Evolutionary conservation across 2,113 vertebrate species (phyloP).

Genomic region (Boulengeromyrus knoepffleri): DNA sequence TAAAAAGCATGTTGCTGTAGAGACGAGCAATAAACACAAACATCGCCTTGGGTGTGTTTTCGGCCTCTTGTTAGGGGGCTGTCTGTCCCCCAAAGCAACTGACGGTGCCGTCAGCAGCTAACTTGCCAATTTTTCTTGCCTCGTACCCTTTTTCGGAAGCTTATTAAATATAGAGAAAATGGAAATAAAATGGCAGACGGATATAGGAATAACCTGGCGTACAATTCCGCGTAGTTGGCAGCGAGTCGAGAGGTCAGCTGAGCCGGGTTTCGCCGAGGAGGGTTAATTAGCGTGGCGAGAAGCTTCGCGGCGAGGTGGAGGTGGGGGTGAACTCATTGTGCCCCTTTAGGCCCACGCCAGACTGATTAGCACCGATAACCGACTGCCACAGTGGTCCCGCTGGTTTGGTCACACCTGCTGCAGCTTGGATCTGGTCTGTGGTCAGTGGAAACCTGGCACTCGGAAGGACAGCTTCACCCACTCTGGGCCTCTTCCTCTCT

Average conservation of each 20-base stretch:
- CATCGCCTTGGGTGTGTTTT: not conserved
- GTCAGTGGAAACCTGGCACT: not conserved
- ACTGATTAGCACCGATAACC: constrained; percentile 3
- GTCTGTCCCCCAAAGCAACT: not conserved
- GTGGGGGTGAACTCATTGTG: not conserved
- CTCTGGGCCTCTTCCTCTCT: not conserved
- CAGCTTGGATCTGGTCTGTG: not conserved
- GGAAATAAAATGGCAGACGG: not conserved
- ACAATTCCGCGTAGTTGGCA: not conserved
- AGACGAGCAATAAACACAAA: no score
- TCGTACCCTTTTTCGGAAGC: not conserved
- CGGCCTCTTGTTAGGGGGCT: not conserved
- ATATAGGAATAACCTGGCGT: not conserved
- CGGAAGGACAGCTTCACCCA: not conserved
- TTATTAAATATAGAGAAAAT: not conserved
- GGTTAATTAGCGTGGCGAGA: constrained; percentile 6
- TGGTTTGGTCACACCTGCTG: not conserved
- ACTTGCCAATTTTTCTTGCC: not conserved
- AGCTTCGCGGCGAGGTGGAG: not conserved
- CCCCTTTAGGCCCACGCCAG: not conserved
- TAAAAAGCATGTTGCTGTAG: not conserved
- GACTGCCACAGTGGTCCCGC: no score
- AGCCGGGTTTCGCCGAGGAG: not conserved
- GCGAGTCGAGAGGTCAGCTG: not conserved
- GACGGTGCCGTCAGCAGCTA: not conserved